Evolutionary conservation across 2,888 invertebrate species (phyloP), one percentile per base, ranked within the genome.

Genomic region (Sipha maydis): DNA sequence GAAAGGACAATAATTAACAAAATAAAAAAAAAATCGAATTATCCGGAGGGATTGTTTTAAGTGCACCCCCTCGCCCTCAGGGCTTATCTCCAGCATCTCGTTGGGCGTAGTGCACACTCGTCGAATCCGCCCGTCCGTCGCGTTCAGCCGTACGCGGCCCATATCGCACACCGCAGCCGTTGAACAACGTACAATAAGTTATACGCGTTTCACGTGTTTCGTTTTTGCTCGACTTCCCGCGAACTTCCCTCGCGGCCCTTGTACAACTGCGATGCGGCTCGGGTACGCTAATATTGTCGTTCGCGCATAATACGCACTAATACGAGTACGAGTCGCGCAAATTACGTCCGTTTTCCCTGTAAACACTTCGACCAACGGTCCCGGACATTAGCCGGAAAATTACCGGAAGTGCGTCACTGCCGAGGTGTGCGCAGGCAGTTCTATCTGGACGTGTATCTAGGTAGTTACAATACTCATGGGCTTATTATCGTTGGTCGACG

Each of bases 1-100:
- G 88, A 88, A 88, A 82, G 88, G 88, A 88, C 88, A 88, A 88
- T 88, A 88, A 88, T 88, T 88, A 88, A 88, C 82, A 82, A 88
- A 86, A 86, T 38, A 85, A 85, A 77, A 85, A 83, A 75, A 86
- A 88, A 82, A 82, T 82, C 88, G 88, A 88, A 88, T 88, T 88
- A 88, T 75, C 88, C 88, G 82, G 41, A 88, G 80, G 88, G 88
- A 88, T 88, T 88, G 88, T 88, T 88, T 88, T 88, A 88, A 88
- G 88, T 88, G 82, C 88, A 56, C 86, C 75, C 80, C 73, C 85
- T 79, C 79, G 41, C 78, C n/a, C 61, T 48, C 48, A 82, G 61
- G 73, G 88, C 88, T 88, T 88, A 88, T 88, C 88, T 67, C 41
- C 88, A 75, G 73, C 80, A 88, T 82, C 88, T 88, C n/a, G 34